Evolutionary conservation across 1,140 invertebrate species (phyloP), one percentile per base, ranked within the genome.

Genomic region (Pseudobourletiella spinata): DNA sequence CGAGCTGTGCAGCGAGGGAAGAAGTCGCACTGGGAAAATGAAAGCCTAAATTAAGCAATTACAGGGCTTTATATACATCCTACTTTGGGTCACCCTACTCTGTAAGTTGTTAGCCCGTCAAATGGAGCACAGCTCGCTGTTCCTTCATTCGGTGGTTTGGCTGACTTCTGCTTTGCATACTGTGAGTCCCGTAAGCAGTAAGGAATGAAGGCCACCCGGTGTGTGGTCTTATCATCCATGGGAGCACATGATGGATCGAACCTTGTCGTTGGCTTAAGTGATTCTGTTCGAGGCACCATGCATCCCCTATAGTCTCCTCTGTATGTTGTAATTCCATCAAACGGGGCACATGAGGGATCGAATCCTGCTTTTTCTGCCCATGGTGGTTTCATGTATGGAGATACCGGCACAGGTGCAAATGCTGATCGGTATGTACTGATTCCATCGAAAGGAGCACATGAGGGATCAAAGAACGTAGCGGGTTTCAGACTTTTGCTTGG

Each of bases 241-340:
- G 44, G 44, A 2, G 2, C 32, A 32, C 29, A 65, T 16, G 46
- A 57, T 4, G 64, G 60, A 26, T 42, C 54, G 30, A 69, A 69
- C 14, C 39, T 11, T 3, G 42, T 29, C 2, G 24, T 26, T 0
- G 67, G 67, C 43, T 69, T 69, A 42, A 66, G 35, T 2, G 61
- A 63, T 2, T 63, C 22, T 1, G 39, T 57, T 42, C 29, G 30
- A 2, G 50, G 48, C 24, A 56, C 54, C 39, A 48, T 43, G 20
- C 57, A 63, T 20, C 61, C 61, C 28, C 48, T 35, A 44, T 60
- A 69, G 30, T 69, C 64, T 26, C 28, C 20, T 1, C 63, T 39
- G 52, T 69, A 69, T 22, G 67, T 69, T 0, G 54, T 25, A 11
- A 63, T 25, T 6, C 65, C 65, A 24, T 67, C 65, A 32, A 67